Percentiles rank a stretch among this genome's conserved stretches.
Evolutionary conservation across 2,888 invertebrate species (phyloP).

Genomic region (Exocentrus adspersus): DNA sequence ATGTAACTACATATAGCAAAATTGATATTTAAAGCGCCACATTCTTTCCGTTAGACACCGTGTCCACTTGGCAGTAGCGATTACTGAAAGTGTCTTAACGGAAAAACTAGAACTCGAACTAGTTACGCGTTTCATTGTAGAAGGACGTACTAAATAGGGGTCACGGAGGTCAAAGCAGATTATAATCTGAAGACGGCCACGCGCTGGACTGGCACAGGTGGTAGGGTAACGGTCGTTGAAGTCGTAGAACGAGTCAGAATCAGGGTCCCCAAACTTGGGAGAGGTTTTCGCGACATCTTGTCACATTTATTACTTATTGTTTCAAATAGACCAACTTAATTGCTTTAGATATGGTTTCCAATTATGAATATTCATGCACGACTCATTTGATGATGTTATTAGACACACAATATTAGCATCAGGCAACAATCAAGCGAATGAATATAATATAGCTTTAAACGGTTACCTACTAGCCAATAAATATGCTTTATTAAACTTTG

Average conservation of each 20-base stretch:
- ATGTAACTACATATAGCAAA: too few relatives aligned
- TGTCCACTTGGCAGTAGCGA: background rate
- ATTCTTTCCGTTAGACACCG: conserved; percentile 6
- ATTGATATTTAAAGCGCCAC: too few relatives aligned
- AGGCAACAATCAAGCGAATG: too few relatives aligned
- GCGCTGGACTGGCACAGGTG: conserved; percentile 61
- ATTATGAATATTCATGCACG: conserved; percentile 55
- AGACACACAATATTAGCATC: too few relatives aligned
- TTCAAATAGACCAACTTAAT: conserved; percentile 51
- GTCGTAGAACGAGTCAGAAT: conserved; percentile 41
- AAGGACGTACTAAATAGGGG: conserved; percentile 59
- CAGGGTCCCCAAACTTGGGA: conserved; percentile 48
- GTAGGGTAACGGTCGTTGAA: conserved; percentile 49
- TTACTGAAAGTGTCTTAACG: conserved; percentile 24
- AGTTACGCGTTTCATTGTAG: conserved; percentile 56
- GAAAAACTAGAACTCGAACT: conserved; percentile 47
- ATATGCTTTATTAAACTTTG: too few relatives aligned
- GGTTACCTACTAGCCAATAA: too few relatives aligned
- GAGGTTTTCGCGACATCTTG: conserved; percentile 58
- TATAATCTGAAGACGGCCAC: conserved; percentile 61
- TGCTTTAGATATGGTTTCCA: conserved; percentile 47
- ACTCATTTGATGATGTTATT: too few relatives aligned
- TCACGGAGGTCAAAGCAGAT: conserved; percentile 58
- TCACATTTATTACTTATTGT: conserved; percentile 61
- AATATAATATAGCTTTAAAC: too few relatives aligned